Evolutionary conservation across 2,888 invertebrate genomes (phyloP), one percentile per base, ranked within the genome.

Genomic region (Galeopsomyia nigrocyanea): DNA sequence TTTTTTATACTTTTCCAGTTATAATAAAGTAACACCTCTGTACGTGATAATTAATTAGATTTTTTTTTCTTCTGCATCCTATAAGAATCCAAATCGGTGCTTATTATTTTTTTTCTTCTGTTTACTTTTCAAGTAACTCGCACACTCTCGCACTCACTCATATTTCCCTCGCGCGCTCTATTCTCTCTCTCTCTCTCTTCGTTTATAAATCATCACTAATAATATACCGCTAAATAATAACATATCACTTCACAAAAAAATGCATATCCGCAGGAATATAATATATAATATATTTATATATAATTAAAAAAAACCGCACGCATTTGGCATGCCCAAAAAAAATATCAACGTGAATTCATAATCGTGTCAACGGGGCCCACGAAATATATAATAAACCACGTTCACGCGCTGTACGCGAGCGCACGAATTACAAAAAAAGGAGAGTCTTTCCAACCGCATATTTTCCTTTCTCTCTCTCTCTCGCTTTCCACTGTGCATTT

Each of bases 221-320:
- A 56, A 58, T 83, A 74, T 83, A 83, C 79, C 79, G 81, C 82
- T 90, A 89, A 90, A 78, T 76, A 89, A 89, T 90, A 90, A 89
- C 88, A 89, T 75, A 75, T 89, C 89, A 90, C 89, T 89, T 92
- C 92, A 92, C 92, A 92, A 92, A 92, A 26, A 92, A 91, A 91
- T 91, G 91, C 91, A 91, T 81, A 82, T 91, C 90, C 91, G 91
- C 91, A 91, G 91, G 90, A 91, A 92, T 92, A 92, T 91, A 92
- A 92, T 92, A 92, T 92, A 92, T 91, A 91, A 91, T 91, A 92
- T 92, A 92, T 90, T 90, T 91, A 91, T 87, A 88, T 88, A 83
- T 83, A 84, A 85, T 84, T 83, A 82, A 82, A 84, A 80, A 81
- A 83, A 82, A 75, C 17, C 74, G 71, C 81, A 83, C 80, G 81